Conservation (phyloP, 2,113 vertebrate genomes). For the Oncorhynchus nerka region DNA sequence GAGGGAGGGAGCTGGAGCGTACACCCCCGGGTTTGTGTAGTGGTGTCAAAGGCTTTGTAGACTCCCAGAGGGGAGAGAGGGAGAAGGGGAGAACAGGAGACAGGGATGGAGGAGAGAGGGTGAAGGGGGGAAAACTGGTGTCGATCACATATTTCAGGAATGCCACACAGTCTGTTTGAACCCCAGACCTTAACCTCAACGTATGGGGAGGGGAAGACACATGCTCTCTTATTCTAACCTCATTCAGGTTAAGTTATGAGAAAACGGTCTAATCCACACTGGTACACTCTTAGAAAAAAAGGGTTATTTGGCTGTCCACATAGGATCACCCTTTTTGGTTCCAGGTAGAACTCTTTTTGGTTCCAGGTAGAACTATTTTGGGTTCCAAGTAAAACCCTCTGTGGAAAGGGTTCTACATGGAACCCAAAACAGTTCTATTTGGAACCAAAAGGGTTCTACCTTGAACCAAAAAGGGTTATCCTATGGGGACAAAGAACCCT, state of each 20-base stretch:
- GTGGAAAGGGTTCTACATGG: too few species aligned
- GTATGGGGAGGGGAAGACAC: neutral
- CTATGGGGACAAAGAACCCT: too few species aligned
- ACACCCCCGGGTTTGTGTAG: neutral
- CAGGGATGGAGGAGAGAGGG: neutral
- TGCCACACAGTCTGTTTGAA: conserved; percentile 39
- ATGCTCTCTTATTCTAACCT: conserved; percentile 37
- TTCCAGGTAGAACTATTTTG: too few species aligned
- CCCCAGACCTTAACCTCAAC: neutral
- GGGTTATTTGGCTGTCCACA: too few species aligned
- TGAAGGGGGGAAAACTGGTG: conserved; percentile 10
- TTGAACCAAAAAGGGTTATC: too few species aligned
- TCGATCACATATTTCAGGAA: conserved; percentile 59
- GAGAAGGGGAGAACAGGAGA: neutral
- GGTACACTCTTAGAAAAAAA: too few species aligned
- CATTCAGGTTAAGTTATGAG: conserved; percentile 14
- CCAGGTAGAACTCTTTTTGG: too few species aligned
- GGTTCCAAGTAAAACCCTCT: too few species aligned
- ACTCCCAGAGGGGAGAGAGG: neutral
- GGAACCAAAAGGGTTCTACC: too few species aligned
- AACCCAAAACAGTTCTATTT: too few species aligned
- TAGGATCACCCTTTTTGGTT: too few species aligned
- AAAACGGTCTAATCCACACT: neutral
- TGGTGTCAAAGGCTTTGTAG: conserved; percentile 16
- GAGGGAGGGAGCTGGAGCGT: neutral